Evolutionary conservation across 2,888 invertebrate genomes (phyloP).

Genomic region (Pseudanteris insignis): DNA sequence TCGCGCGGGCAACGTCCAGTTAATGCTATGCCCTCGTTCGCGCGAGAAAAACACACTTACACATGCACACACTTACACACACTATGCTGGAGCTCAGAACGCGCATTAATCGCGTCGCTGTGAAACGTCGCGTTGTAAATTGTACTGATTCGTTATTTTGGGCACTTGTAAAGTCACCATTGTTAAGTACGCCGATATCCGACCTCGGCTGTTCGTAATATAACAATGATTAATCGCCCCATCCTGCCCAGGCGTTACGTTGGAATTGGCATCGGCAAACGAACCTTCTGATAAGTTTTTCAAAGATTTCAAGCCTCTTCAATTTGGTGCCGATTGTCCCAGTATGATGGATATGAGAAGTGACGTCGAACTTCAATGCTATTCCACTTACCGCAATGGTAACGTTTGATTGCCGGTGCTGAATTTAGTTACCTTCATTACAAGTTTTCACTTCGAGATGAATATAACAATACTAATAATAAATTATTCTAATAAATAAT

Average conservation of each 20-base stretch:
- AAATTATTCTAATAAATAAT: too few relatives aligned
- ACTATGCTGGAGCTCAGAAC: too few relatives aligned
- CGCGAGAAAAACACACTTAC: constrained; percentile 27
- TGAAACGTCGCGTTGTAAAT: constrained; percentile 26
- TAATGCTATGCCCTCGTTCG: constrained; percentile 45
- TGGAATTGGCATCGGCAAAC: constrained; percentile 2
- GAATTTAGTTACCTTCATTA: too few relatives aligned
- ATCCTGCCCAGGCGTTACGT: constrained; percentile 6
- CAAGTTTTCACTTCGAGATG: too few relatives aligned
- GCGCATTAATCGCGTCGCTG: constrained; percentile 5
- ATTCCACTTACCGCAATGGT: too few relatives aligned
- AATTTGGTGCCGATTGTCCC: too few relatives aligned
- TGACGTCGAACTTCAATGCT: too few relatives aligned
- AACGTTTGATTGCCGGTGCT: not conserved
- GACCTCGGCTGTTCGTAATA: not conserved
- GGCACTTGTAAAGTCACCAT: constrained; percentile 17
- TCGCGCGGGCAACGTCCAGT: constrained; percentile 41
- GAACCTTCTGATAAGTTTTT: too few relatives aligned
- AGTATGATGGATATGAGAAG: too few relatives aligned
- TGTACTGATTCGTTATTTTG: constrained; percentile 35
- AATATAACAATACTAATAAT: too few relatives aligned
- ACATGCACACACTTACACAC: constrained; percentile 4
- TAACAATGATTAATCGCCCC: constrained; percentile 13
- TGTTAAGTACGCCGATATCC: constrained; percentile 12
- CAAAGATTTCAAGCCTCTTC: too few relatives aligned